These are phyloP conservation scores for Dendrolimus punctatus DNA, from an alignment of 1,140 invertebrate genomes.

Conservation along the genomic window DNA sequence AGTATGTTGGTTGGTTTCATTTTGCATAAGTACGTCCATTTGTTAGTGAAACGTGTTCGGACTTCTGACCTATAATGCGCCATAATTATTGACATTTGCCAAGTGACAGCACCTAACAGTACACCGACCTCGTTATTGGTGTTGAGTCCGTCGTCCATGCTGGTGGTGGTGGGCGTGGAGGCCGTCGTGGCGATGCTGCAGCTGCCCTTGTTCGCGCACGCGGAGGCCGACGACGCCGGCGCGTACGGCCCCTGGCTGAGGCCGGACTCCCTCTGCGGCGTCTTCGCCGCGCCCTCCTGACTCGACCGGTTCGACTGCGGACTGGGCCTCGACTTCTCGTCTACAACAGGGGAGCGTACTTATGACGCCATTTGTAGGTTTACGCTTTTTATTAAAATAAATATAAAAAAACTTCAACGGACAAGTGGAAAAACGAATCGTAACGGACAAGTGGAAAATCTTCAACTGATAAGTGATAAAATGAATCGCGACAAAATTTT, in stretches of 20 bases:
- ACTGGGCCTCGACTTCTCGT: slow-evolving; percentile 67
- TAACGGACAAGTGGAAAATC: too few relatives aligned
- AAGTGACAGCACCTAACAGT: neutral
- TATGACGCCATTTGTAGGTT: too few relatives aligned
- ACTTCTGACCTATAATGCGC: too few relatives aligned
- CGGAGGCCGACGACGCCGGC: slow-evolving; percentile 42
- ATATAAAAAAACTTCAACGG: too few relatives aligned
- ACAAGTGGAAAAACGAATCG: too few relatives aligned
- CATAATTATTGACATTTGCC: neutral
- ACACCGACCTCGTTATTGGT: slow-evolving; percentile 38
- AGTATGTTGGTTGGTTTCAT: too few relatives aligned
- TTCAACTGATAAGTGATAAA: too few relatives aligned
- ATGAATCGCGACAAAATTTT: too few relatives aligned
- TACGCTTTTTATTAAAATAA: too few relatives aligned
- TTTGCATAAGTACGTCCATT: too few relatives aligned
- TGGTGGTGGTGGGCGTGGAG: slow-evolving; percentile 21
- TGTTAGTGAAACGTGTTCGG: too few relatives aligned
- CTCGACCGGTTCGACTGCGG: slow-evolving; percentile 63
- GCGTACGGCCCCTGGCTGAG: slow-evolving; percentile 64
- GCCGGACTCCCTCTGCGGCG: slow-evolving; percentile 50
- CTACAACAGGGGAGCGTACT: slow-evolving; percentile 17
- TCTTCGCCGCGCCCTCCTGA: slow-evolving; percentile 63
- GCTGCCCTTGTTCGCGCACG: slow-evolving; percentile 39
- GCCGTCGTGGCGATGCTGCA: slow-evolving; percentile 41
- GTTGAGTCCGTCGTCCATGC: slow-evolving; percentile 41